Conservation (phyloP, 2,113 vertebrate genomes). For the Ornithorhynchus anatinus region DNA sequence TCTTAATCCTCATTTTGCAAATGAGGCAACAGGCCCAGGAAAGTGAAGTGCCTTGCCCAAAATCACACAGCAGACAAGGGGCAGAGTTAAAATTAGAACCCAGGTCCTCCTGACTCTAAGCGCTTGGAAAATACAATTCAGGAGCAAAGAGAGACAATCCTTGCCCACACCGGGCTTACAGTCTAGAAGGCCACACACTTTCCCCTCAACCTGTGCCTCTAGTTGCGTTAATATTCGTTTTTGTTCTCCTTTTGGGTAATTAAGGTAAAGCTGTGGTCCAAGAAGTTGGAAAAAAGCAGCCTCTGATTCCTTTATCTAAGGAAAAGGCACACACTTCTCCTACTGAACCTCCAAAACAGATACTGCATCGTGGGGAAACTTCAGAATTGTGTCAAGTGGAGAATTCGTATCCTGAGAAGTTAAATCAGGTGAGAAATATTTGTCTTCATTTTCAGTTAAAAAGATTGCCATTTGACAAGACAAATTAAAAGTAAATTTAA, state of each 20-base stretch:
- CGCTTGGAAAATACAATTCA: too few relatives aligned
- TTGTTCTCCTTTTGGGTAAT: slow-evolving; percentile 18
- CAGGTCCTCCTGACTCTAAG: too few relatives aligned
- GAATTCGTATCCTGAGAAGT: slow-evolving; percentile 1
- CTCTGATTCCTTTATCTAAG: background rate
- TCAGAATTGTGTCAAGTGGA: background rate
- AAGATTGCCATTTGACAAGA: background rate
- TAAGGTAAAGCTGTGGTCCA: slow-evolving; percentile 35
- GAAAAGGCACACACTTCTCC: slow-evolving; percentile 8
- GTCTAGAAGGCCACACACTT: too few relatives aligned
- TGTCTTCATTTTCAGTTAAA: background rate
- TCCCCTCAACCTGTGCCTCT: too few relatives aligned
- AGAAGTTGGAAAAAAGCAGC: slow-evolving; percentile 24
- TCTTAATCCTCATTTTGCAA: too few relatives aligned
- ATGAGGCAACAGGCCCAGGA: too few relatives aligned
- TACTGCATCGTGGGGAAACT: background rate
- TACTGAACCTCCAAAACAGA: background rate
- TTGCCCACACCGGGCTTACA: too few relatives aligned
- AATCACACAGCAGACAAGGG: too few relatives aligned
- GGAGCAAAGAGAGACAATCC: too few relatives aligned
- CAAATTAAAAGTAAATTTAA: background rate
- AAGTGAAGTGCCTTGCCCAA: too few relatives aligned
- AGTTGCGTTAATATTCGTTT: slow-evolving; percentile 7
- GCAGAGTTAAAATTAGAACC: too few relatives aligned
- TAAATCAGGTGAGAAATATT: slow-evolving; percentile 56